A percentile compares a stretch with the other conserved stretches of the same genome.
These are phyloP conservation scores for Oryctes rhinoceros DNA, from an alignment of 1,140 invertebrate species.

Conservation along the genomic window DNA sequence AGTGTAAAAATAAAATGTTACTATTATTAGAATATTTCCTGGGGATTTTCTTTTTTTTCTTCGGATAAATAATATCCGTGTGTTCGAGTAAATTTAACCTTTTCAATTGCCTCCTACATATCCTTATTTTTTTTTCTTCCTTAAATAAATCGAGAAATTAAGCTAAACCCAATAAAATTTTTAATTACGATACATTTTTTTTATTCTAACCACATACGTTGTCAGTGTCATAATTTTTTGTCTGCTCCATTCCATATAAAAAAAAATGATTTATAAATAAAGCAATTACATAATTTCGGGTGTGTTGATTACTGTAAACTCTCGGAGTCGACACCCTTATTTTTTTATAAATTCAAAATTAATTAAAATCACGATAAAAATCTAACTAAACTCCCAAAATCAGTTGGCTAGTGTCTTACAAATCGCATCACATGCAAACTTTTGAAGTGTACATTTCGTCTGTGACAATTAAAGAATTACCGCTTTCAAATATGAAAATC, in stretches of 20 bases:
- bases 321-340: background rate
- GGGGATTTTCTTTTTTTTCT: too few relatives aligned
- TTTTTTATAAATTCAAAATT: background rate
- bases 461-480: background rate
- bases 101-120: too few relatives aligned
- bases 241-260: background rate
- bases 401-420: slow-evolving; percentile 8
- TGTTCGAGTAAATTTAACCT: too few relatives aligned
- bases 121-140: too few relatives aligned
- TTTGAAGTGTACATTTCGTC: background rate
- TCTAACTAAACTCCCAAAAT: background rate
- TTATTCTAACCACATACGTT: background rate
- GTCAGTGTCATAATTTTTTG: background rate
- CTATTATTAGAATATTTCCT: background rate
- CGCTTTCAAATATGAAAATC: slow-evolving; percentile 34
- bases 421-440: background rate
- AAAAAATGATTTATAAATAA: slow-evolving; percentile 7
- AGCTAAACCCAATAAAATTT: too few relatives aligned
- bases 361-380: background rate
- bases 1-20: background rate
- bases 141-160: too few relatives aligned
- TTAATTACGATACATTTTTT: background rate
- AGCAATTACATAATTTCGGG: slow-evolving; percentile 26
- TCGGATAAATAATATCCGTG: too few relatives aligned
- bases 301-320: background rate